Evolutionary conservation across 2,797 vertebrate genomes (phyloP).

Genomic region (Takifugu rubripes): DNA sequence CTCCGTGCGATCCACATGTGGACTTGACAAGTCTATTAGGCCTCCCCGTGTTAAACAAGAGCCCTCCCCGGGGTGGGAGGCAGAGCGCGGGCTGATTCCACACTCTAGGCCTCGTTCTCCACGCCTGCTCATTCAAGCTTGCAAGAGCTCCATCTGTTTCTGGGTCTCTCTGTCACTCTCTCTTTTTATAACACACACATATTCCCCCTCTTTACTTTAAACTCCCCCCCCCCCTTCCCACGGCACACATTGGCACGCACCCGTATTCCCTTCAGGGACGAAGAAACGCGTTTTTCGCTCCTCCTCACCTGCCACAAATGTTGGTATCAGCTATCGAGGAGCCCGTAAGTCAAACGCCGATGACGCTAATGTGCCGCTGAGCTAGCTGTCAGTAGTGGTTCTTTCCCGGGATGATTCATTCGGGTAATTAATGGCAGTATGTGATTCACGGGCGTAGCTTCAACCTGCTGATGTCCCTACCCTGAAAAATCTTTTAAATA

Average conservation of each 20-base stretch:
- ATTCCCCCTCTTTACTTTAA: constrained; percentile 15
- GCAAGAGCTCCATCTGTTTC: constrained; percentile 69
- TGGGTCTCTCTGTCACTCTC: constrained; percentile 21
- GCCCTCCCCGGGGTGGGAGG: constrained; percentile 57
- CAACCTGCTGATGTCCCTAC: not conserved
- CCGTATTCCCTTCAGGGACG: constrained; percentile 15
- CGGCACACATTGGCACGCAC: constrained; percentile 25
- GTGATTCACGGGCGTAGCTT: constrained; percentile 1
- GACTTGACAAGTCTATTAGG: constrained; percentile 70
- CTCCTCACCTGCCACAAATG: not conserved
- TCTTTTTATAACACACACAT: not conserved
- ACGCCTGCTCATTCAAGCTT: constrained; percentile 70
- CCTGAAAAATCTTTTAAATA: not conserved
- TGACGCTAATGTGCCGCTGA: constrained; percentile 5
- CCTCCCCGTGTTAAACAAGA: constrained; percentile 60
- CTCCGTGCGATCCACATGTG: constrained; percentile 66
- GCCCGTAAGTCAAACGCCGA: not conserved
- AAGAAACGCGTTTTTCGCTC: constrained; percentile 5
- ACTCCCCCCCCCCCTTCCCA: constrained; percentile 23
- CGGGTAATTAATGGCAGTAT: constrained; percentile 20
- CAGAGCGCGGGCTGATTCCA: constrained; percentile 53
- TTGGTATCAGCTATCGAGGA: constrained; percentile 8
- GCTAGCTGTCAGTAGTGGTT: constrained; percentile 17
- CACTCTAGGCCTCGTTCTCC: constrained; percentile 67
- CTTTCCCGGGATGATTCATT: constrained; percentile 10